phyloP scores from a whole-genome alignment of 2,113 vertebrate genomes.

The Pteropus alecto region DNA sequence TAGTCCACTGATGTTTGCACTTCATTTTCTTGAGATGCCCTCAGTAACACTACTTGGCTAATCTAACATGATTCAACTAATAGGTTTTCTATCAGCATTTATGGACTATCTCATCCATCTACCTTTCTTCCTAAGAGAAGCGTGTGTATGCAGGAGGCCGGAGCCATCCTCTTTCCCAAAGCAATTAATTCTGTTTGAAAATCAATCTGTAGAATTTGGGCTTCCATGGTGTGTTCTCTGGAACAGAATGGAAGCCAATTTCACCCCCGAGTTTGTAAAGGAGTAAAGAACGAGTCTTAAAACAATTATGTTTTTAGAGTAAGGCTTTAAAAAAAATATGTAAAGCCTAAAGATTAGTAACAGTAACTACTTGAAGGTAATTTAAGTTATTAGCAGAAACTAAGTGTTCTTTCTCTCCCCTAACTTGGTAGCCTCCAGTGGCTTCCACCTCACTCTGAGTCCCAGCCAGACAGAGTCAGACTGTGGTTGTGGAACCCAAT shows the following conservation, averaged over 20 bases:
- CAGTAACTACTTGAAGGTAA: background rate
- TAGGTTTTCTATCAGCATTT: conserved; percentile 62
- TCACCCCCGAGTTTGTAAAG: conserved; percentile 18
- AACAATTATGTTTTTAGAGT: conserved; percentile 35
- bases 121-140: conserved; percentile 17
- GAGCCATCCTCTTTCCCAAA: background rate
- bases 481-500: background rate
- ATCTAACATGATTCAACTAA: conserved; percentile 68
- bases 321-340: background rate
- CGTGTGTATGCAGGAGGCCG: background rate
- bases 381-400: conserved; percentile 40
- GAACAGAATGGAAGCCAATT: background rate
- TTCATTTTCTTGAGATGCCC: conserved; percentile 37
- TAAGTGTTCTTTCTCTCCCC: background rate
- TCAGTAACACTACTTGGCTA: conserved; percentile 54
- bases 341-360: conserved; percentile 11
- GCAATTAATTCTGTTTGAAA: background rate
- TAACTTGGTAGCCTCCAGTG: background rate
- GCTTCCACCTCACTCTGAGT: background rate
- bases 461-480: background rate
- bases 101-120: conserved; percentile 54
- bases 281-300: conserved; percentile 5
- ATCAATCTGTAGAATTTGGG: background rate
- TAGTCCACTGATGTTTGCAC: conserved; percentile 27
- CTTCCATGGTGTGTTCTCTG: background rate